Evolutionary conservation across 2,888 invertebrate species (phyloP), one percentile per base, ranked within the genome.

Genomic region (Tortrix viridana): DNA sequence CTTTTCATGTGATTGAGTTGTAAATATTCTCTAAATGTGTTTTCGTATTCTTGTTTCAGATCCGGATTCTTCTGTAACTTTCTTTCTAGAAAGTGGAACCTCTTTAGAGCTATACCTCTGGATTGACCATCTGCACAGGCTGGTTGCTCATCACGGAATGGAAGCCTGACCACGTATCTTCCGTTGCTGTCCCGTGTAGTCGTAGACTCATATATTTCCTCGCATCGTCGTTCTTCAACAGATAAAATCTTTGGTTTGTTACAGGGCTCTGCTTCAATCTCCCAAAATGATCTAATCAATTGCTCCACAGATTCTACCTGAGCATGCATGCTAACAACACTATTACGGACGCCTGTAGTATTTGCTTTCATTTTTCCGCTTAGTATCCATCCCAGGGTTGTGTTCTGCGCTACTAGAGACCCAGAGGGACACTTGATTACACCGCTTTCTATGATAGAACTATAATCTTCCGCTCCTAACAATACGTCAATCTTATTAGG

Each of bases 81-180:
- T 67, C 0, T 69, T 26, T 18, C 73, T 62, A 5, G 71, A 68
- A 0, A 67, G 46, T 32, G 5, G 47, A 46, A 73, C 70, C 26
- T 69, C 49, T 52, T 53, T 18, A 48, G 26, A 26, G 48, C 48
- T 48, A 48, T 48, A 18, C 16, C 48, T 48, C 26, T 23, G 7
- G 48, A n/a, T 9, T 48, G 48, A 0, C 48, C 48, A 14, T 48
- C 26, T 1, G 18, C 49, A 65, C 67, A 20, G 70, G 44, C 19
- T 60, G 52, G 20, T 41, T 37, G 16, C 41, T 56, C 54, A 16
- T 65, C 37, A 19, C 46, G 46, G 37, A 66, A 61, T 2, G 67
- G 66, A 49, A 67, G 54, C 20, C 37, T 53, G 2, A 65, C 65
- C 20, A 65, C 50, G 38, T 66, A 68, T 38, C 66, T 41, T 3